Conservation (phyloP, 2,113 vertebrate species). For the Chaetodon auriga region DNA sequence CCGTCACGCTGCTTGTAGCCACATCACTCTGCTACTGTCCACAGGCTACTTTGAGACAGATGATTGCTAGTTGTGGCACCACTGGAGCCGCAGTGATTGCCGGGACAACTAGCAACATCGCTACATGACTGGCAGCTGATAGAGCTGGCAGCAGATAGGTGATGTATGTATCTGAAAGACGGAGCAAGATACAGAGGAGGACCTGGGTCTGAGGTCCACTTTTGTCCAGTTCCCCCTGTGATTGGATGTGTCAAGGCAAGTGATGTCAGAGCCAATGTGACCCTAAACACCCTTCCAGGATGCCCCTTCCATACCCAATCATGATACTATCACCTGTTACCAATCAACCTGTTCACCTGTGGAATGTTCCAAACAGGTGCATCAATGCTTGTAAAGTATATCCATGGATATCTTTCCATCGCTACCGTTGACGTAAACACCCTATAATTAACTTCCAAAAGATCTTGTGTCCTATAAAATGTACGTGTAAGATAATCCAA, state of each 20-base stretch:
- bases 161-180: constrained; percentile 8
- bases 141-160: background rate
- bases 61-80: constrained; percentile 23
- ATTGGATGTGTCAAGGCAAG: no score
- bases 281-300: background rate
- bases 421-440: no score
- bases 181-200: background rate
- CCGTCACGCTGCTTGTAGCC: constrained; percentile 17
- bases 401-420: no score
- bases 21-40: constrained; percentile 27
- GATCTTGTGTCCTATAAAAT: background rate
- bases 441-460: no score
- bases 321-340: no score
- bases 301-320: no score
- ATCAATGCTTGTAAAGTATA: no score
- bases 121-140: constrained; percentile 27
- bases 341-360: no score
- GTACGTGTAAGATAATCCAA: background rate
- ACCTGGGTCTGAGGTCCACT: background rate
- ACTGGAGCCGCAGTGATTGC: constrained; percentile 11
- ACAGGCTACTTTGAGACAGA: constrained; percentile 33
- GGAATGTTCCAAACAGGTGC: no score
- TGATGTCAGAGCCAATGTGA: background rate
- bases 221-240: background rate
- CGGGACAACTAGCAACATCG: background rate